Conservation (phyloP, 2,797 vertebrate genomes). For the Coreius guichenoti region DNA sequence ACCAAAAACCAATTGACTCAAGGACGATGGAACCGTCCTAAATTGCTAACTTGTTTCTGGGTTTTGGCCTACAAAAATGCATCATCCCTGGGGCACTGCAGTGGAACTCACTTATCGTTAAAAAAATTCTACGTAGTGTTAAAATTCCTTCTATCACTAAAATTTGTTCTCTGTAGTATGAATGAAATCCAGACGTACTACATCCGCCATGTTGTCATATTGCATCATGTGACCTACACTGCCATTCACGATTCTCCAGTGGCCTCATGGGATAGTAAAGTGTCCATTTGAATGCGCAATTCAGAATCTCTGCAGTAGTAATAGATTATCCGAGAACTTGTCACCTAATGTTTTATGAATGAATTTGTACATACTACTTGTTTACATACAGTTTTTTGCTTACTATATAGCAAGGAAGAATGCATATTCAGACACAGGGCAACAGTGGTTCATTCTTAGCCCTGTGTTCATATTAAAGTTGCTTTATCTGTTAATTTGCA, state of each 20-base stretch:
- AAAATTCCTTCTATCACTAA: too few relatives aligned
- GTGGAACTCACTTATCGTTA: background rate
- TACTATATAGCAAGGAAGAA: background rate
- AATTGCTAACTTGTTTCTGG: background rate
- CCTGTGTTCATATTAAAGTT: background rate
- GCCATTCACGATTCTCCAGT: background rate
- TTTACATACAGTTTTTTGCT: background rate
- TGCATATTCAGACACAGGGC: background rate
- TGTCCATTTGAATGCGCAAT: background rate
- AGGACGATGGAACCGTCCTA: background rate
- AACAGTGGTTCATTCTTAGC: background rate
- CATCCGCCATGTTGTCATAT: background rate
- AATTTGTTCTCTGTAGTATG: background rate
- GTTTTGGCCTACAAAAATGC: background rate
- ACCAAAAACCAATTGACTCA: background rate
- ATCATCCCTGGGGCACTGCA: background rate
- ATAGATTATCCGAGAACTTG: background rate
- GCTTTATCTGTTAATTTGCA: background rate
- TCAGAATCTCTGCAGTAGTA: background rate
- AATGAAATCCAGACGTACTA: background rate
- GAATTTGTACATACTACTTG: background rate
- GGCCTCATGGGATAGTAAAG: background rate
- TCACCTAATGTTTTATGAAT: background rate
- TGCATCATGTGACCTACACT: background rate
- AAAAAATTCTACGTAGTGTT: background rate